Conservation (phyloP, 2,113 vertebrate species). For the Perca schrenkii region DNA sequence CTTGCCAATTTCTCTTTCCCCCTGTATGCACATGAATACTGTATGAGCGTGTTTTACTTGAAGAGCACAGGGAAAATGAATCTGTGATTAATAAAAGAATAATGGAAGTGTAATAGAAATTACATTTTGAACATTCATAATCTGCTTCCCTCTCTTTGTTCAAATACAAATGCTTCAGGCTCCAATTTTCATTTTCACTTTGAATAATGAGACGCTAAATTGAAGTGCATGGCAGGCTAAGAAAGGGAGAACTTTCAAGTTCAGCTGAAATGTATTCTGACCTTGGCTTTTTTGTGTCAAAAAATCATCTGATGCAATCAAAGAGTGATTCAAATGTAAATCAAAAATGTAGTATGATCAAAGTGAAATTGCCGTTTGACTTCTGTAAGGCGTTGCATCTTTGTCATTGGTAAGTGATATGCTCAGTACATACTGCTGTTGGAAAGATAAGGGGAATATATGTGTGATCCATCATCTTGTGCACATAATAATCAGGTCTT, state of each 20-base stretch:
- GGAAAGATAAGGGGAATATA: conserved; percentile 65
- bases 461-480: conserved; percentile 67
- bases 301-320: conserved; percentile 70
- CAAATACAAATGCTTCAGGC: conserved; percentile 84
- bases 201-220: conserved; percentile 84
- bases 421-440: conserved; percentile 56
- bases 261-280: conserved; percentile 72
- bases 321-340: conserved; percentile 80
- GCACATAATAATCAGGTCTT: conserved; percentile 69
- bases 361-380: conserved; percentile 75
- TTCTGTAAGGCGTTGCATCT: conserved; percentile 65
- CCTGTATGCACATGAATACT: conserved; percentile 82
- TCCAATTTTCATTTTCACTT: conserved; percentile 81
- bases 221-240: conserved; percentile 71
- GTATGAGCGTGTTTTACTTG: conserved; percentile 81
- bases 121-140: conserved; percentile 84
- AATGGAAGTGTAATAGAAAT: conserved; percentile 86
- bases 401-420: conserved; percentile 63
- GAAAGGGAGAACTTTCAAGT: conserved; percentile 73
- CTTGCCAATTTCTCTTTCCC: conserved; percentile 69
- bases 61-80: conserved; percentile 77
- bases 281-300: conserved; percentile 61
- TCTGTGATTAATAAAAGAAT: conserved; percentile 87
- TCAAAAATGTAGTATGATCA: conserved; percentile 72
- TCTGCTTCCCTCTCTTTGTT: conserved; percentile 83